These are phyloP conservation scores for Cossypha heuglini DNA, from an alignment of 2,797 vertebrate genomes.

Conservation along the genomic window DNA sequence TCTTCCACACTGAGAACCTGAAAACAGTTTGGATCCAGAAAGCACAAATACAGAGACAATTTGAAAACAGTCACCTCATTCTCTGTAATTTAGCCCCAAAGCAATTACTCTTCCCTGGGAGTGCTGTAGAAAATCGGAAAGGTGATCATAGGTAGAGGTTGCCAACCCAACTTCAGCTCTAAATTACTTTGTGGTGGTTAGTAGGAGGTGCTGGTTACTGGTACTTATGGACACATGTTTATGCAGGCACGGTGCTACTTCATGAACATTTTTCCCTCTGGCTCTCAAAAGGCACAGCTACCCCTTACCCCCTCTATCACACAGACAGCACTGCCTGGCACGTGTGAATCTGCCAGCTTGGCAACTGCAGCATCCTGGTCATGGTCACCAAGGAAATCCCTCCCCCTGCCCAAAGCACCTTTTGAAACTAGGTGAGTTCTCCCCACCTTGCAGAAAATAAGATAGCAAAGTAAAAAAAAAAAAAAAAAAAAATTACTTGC, in stretches of 20 bases:
- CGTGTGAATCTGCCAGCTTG: neutral
- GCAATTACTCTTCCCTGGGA: neutral
- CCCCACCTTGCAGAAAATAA: neutral
- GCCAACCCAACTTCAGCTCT: neutral
- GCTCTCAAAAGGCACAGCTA: neutral
- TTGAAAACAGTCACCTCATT: neutral
- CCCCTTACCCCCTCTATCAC: neutral
- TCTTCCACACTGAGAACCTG: neutral
- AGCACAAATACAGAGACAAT: neutral
- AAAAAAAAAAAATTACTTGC: neutral
- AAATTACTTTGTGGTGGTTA: neutral
- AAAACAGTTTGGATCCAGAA: neutral
- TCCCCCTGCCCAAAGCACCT: neutral
- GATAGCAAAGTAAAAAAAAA: neutral
- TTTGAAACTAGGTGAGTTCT: neutral
- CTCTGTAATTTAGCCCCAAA: neutral
- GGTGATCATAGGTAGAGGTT: neutral
- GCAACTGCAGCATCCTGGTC: neutral
- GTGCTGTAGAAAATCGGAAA: neutral
- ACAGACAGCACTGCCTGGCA: neutral
- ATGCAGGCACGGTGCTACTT: neutral
- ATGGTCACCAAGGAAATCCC: neutral
- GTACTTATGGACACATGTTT: fast-evolving
- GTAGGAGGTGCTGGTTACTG: neutral
- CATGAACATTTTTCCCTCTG: neutral